phyloP scores from a whole-genome alignment of 2,888 invertebrate genomes.

The Drosophila histrio region DNA sequence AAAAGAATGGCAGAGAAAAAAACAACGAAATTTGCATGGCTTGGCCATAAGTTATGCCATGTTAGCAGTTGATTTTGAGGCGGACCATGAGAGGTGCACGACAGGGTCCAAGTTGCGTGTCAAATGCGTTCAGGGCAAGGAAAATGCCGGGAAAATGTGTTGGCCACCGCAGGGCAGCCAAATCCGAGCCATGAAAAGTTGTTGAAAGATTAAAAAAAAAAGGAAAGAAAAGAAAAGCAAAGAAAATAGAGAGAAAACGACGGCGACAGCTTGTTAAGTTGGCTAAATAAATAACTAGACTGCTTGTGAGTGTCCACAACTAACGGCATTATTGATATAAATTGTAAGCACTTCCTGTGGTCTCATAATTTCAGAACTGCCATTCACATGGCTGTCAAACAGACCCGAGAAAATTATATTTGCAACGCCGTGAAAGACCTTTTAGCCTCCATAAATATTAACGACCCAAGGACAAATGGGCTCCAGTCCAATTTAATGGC shows the following conservation, averaged over 20 bases:
- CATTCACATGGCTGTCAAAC: constrained; percentile 8
- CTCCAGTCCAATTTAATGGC: constrained; percentile 4
- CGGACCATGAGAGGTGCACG: constrained; percentile 44
- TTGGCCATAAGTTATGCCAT: constrained; percentile 76
- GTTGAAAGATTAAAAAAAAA: constrained; percentile 62
- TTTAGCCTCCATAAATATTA: constrained; percentile 55
- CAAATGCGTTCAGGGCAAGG: constrained; percentile 55
- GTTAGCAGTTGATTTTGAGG: constrained; percentile 77
- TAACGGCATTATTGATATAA: constrained; percentile 77
- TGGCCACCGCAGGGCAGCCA: constrained; percentile 8
- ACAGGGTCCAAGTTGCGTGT: constrained; percentile 69
- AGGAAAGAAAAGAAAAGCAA: neutral
- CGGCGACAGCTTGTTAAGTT: constrained; percentile 52
- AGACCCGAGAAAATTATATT: constrained; percentile 23
- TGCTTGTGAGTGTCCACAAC: constrained; percentile 30
- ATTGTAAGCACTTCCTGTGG: constrained; percentile 60
- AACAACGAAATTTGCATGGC: constrained; percentile 69
- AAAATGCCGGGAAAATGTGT: constrained; percentile 26
- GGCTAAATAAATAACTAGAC: constrained; percentile 57
- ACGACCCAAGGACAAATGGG: constrained; percentile 24
- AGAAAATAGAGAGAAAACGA: constrained; percentile 5
- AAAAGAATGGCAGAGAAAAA: constrained; percentile 11
- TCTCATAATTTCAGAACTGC: constrained; percentile 33
- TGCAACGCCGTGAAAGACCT: constrained; percentile 26
- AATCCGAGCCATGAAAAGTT: constrained; percentile 43